Evolutionary conservation across 2,113 vertebrate species (phyloP), one percentile per base, ranked within the genome.

Genomic region (Eurypyga helias): DNA sequence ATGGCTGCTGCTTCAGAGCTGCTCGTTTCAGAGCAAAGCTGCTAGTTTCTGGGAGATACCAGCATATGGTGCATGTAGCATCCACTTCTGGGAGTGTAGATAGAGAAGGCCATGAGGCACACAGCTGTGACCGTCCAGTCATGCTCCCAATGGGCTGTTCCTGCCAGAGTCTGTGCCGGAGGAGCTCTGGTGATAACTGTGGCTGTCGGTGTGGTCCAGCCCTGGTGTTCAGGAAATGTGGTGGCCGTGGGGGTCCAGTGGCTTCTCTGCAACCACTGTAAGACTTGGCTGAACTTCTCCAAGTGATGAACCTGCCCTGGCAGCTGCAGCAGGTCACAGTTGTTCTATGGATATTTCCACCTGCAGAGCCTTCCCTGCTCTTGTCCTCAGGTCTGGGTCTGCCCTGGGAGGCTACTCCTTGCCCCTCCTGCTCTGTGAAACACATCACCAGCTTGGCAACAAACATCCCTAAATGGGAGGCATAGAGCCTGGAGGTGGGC

Each of bases 331-430:
- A 48, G 29, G 55, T 66, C 58, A 13, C 75, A 41, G 12, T 11
- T 43, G 33, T 41, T 43, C 61, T 36, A 61, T 25, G 43, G 46
- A 0, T 45, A 45, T 45, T 45, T 83, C 34, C 38, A 11, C 4
- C 25, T 69, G 23, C n/a, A 58, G 41, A 86, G 14, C 62, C 26
- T 79, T 75, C 12, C 26, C 31, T 7, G 0, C 13, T 38, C 71
- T 34, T 0, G 0, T 46, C 55, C 45, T 48, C 1, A 2, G 25
- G 31, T 43, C 13, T 0, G 0, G 31, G 5, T 36, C 61, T 76
- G 26, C 55, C 38, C 16, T 4, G 15, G 38, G 33, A 13, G 41
- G 54, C 67, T 83, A 49, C 17, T 48, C 58, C 45, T 10, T 62
- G 65, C 48, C 38, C 55, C 17, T 78, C 86, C 48, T 25, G 18